Evolutionary conservation across 2,888 invertebrate genomes (phyloP).

Genomic region (Schrankia costaestrigalis): DNA sequence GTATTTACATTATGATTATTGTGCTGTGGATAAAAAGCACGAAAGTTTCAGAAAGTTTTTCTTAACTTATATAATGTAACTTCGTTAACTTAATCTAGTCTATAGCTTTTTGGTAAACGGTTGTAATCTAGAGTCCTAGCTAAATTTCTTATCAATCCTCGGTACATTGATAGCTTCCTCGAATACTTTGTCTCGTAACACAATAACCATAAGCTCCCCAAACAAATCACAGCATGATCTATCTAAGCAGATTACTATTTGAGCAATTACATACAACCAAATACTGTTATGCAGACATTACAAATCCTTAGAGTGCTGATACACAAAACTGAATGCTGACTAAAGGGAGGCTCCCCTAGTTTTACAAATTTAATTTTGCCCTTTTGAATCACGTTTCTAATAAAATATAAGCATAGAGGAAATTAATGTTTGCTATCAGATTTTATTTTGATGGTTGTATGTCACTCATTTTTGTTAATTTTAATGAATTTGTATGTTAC

Average conservation of each 20-base stretch:
- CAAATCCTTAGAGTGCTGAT: slow-evolving; percentile 36
- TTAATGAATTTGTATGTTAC: neutral
- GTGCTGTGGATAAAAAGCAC: too few species aligned
- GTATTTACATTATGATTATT: too few species aligned
- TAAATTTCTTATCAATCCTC: too few species aligned
- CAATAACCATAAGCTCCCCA: too few species aligned
- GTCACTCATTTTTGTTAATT: too few species aligned
- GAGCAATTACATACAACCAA: slow-evolving; percentile 21
- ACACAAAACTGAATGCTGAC: slow-evolving; percentile 28
- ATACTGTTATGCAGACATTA: slow-evolving; percentile 20
- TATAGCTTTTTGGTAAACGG: too few species aligned
- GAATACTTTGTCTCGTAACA: too few species aligned
- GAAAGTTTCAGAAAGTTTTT: too few species aligned
- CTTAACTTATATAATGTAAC: too few species aligned
- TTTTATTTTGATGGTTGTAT: slow-evolving; percentile 6
- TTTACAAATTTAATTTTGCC: slow-evolving; percentile 28
- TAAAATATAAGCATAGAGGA: slow-evolving; percentile 17
- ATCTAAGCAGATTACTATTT: slow-evolving; percentile 18
- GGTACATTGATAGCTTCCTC: too few species aligned
- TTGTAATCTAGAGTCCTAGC: too few species aligned
- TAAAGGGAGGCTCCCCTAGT: slow-evolving; percentile 30
- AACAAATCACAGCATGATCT: slow-evolving; percentile 3
- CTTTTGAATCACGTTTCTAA: slow-evolving; percentile 16
- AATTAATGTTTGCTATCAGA: slow-evolving; percentile 16
- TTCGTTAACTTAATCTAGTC: too few species aligned